These are phyloP conservation scores for Drosophila nigrodunni DNA, from an alignment of 1,140 invertebrate species.

Conservation along the genomic window DNA sequence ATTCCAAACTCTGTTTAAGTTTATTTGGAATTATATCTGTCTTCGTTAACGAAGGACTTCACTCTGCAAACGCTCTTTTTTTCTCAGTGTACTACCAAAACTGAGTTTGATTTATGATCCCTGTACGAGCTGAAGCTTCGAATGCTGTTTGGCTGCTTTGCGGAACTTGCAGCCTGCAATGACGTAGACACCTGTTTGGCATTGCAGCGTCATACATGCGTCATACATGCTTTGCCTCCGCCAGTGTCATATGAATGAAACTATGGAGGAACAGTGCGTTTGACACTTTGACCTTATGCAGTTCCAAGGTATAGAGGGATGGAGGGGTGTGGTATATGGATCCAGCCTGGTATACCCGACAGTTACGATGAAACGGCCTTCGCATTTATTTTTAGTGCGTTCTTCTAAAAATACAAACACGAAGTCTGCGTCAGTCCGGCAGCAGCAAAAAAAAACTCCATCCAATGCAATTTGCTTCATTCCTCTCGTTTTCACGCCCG, in stretches of 20 bases:
- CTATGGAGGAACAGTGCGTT: slow-evolving; percentile 22
- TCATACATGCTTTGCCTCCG: slow-evolving; percentile 14
- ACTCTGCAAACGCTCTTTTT: no score
- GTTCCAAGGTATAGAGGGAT: slow-evolving; percentile 1
- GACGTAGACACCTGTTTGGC: slow-evolving; percentile 55
- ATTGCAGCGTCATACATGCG: slow-evolving; percentile 31
- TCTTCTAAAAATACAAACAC: slow-evolving; percentile 72
- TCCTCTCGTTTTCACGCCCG: no score
- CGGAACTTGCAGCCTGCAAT: slow-evolving; percentile 35
- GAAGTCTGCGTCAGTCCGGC: slow-evolving; percentile 65
- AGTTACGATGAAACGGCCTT: slow-evolving; percentile 61
- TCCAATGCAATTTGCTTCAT: slow-evolving; percentile 4
- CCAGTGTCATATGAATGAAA: slow-evolving; percentile 16
- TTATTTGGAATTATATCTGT: no score
- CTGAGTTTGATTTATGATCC: background rate
- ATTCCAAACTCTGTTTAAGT: no score
- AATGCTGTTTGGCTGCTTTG: background rate
- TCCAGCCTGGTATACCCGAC: slow-evolving; percentile 16
- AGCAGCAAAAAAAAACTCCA: slow-evolving; percentile 21
- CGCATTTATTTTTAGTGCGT: slow-evolving; percentile 79
- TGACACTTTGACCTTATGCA: slow-evolving; percentile 78
- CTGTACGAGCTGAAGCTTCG: background rate
- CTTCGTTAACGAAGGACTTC: no score
- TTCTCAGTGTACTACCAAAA: no score
- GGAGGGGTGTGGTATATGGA: background rate